Percentiles rank a stretch among this genome's conserved stretches.
These are phyloP conservation scores for Thereuonema tuberculata DNA, from an alignment of 1,140 invertebrate species.

Conservation along the genomic window DNA sequence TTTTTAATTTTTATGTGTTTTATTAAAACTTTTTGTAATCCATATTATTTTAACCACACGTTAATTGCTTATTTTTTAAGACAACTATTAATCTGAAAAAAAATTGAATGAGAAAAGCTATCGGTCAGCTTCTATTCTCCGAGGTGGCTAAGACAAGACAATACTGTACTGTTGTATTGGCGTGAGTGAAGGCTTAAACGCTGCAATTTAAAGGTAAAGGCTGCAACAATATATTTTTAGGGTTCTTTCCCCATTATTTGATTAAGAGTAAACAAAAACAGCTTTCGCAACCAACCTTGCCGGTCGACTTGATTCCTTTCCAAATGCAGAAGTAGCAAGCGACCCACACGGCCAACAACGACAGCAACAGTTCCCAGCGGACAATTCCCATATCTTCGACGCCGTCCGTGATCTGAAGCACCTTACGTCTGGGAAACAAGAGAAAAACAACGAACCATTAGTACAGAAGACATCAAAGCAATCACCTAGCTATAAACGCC, in stretches of 20 bases:
- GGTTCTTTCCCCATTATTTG: background rate
- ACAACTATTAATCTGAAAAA: background rate
- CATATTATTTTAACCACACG: too few species aligned
- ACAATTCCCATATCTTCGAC: constrained; percentile 67
- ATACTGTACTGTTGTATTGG: too few species aligned
- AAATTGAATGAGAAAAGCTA: too few species aligned
- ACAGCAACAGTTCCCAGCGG: constrained; percentile 80
- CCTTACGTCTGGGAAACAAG: constrained; percentile 51
- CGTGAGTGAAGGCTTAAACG: too few species aligned
- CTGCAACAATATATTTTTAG: background rate
- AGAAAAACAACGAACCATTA: background rate
- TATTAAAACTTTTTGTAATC: too few species aligned
- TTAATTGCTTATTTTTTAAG: too few species aligned
- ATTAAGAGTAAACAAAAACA: background rate
- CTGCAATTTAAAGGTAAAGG: too few species aligned
- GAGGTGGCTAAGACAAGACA: too few species aligned
- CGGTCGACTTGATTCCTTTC: constrained; percentile 94
- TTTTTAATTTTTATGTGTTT: too few species aligned
- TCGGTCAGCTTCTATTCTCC: too few species aligned
- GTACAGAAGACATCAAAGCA: too few species aligned
- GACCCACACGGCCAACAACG: constrained; percentile 76
- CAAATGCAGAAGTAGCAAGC: constrained; percentile 94
- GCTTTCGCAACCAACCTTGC: constrained; percentile 50
- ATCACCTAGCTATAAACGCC: too few species aligned
- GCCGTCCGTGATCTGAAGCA: constrained; percentile 71